Evolutionary conservation across 2,888 invertebrate species (phyloP).

Genomic region (Seladonia tumulorum): DNA sequence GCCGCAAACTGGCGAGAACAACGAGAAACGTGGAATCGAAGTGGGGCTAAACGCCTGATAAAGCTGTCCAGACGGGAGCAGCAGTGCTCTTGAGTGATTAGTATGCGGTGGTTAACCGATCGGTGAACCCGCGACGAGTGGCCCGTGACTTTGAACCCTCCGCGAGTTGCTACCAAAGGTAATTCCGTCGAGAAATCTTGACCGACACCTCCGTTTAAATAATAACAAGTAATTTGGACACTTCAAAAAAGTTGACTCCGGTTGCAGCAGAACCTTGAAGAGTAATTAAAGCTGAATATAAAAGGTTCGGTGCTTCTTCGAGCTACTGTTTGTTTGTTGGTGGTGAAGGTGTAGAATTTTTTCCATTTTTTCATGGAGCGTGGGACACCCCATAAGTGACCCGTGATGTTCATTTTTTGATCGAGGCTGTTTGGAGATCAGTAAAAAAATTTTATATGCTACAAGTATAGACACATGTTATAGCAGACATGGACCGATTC

Average conservation of each 20-base stretch:
- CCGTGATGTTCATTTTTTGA: too few relatives aligned
- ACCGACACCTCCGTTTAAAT: neutral
- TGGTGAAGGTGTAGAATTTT: neutral
- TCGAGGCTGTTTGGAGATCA: too few relatives aligned
- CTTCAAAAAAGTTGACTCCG: neutral
- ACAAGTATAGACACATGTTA: too few relatives aligned
- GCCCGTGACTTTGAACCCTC: conserved; percentile 40
- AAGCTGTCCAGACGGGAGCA: conserved; percentile 38
- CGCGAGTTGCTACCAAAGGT: neutral
- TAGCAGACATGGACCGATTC: too few relatives aligned
- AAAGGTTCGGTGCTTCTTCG: neutral
- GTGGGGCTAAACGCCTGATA: conserved; percentile 62
- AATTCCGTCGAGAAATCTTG: neutral
- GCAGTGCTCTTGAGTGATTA: conserved; percentile 66
- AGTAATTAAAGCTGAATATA: neutral
- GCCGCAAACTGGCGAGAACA: conserved; percentile 15
- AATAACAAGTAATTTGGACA: neutral
- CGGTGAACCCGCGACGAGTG: conserved; percentile 36
- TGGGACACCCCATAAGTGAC: too few relatives aligned
- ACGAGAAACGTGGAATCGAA: conserved; percentile 2
- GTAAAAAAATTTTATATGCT: too few relatives aligned
- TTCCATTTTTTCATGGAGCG: too few relatives aligned
- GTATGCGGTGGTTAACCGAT: conserved; percentile 52
- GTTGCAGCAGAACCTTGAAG: neutral
- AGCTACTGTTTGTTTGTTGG: too few relatives aligned